Percentiles rank a stretch among this genome's conserved stretches.
Conservation (phyloP, 1,140 invertebrate genomes). For the Eueides isabella region DNA sequence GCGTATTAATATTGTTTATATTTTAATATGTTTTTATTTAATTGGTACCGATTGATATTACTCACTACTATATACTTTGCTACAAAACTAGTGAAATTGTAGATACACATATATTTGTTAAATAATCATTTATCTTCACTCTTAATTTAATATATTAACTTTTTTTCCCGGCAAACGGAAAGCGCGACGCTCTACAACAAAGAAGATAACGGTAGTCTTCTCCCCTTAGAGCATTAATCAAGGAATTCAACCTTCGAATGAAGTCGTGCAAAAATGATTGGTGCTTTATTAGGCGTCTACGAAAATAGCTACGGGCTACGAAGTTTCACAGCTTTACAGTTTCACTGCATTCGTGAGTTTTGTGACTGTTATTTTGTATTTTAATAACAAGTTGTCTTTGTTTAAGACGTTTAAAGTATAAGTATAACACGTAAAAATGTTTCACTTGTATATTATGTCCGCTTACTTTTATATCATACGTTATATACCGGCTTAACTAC, state of each 20-base stretch:
- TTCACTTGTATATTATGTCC: not conserved
- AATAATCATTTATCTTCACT: not conserved
- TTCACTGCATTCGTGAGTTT: not conserved
- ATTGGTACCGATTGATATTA: no score
- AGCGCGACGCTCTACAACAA: conserved; percentile 17
- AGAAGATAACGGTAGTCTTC: conserved; percentile 23
- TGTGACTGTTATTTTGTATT: not conserved
- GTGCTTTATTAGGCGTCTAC: conserved; percentile 55
- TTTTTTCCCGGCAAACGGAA: not conserved
- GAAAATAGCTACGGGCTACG: conserved; percentile 51
- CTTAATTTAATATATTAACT: not conserved
- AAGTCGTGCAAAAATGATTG: conserved; percentile 53
- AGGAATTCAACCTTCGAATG: conserved; percentile 38
- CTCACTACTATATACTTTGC: no score
- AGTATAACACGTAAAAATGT: not conserved
- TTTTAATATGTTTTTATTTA: no score
- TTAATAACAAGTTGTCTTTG: not conserved
- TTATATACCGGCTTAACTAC: not conserved
- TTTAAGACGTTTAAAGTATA: no score
- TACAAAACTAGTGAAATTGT: no score
- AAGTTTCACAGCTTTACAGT: conserved; percentile 6
- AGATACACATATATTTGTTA: not conserved
- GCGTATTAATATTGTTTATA: no score
- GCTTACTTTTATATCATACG: not conserved
- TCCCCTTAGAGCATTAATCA: conserved; percentile 52